A percentile compares a stretch with the other conserved stretches of the same genome.
Evolutionary conservation across 1,140 invertebrate genomes (phyloP).

Genomic region (Hirudo medicinalis): DNA sequence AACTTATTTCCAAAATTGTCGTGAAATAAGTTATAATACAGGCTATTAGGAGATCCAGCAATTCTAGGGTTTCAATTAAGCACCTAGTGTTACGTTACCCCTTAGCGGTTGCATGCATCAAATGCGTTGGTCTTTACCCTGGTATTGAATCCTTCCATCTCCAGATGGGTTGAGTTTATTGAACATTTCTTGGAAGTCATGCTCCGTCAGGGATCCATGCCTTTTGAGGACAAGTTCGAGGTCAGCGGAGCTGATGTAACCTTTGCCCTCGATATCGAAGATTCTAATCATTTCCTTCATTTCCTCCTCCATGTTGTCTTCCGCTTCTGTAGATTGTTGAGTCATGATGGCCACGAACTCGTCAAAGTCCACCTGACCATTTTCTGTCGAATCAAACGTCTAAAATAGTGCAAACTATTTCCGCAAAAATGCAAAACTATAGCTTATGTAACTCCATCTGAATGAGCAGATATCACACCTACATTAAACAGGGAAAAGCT

Average conservation of each 20-base stretch:
- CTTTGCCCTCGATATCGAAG: conserved; percentile 9
- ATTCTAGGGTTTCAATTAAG: too few relatives aligned
- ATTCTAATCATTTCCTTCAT: not conserved
- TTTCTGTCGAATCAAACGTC: conserved; percentile 50
- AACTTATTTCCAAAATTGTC: too few relatives aligned
- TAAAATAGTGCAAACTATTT: too few relatives aligned
- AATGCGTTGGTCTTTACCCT: not conserved
- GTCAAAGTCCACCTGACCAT: conserved; percentile 93
- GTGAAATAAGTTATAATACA: too few relatives aligned
- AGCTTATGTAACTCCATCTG: too few relatives aligned
- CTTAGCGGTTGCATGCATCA: too few relatives aligned
- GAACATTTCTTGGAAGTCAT: not conserved
- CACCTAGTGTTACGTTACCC: too few relatives aligned
- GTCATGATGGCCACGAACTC: conserved; percentile 98
- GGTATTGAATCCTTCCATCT: conserved; percentile 2
- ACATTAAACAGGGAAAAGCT: too few relatives aligned
- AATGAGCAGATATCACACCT: too few relatives aligned
- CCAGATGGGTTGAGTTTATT: not conserved
- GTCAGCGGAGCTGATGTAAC: conserved; percentile 4
- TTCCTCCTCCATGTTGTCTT: not conserved
- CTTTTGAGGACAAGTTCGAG: not conserved
- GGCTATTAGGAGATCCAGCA: too few relatives aligned
- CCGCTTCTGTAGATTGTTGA: conserved; percentile 20
- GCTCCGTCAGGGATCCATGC: not conserved
- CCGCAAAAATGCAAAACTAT: too few relatives aligned